These are phyloP conservation scores for Piliocolobus tephrosceles DNA, from an alignment of 2,113 vertebrate species.

Conservation along the genomic window DNA sequence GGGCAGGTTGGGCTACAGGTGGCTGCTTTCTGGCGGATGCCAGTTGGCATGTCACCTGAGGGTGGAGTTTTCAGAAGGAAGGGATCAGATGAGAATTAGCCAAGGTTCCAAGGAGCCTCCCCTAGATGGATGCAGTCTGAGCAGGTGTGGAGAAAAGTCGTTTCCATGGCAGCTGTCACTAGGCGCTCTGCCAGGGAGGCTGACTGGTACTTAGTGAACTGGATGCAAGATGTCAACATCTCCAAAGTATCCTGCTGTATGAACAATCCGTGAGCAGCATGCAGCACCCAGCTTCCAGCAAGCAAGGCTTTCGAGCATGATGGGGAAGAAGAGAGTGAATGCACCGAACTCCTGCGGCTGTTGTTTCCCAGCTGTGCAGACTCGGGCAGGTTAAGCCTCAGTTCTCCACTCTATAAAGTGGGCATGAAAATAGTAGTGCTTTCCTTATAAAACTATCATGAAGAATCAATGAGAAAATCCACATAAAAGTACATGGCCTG, in stretches of 20 bases:
- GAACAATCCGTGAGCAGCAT: not conserved
- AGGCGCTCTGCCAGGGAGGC: not conserved
- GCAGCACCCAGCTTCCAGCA: not conserved
- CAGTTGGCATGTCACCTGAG: not conserved
- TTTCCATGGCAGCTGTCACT: constrained; percentile 39
- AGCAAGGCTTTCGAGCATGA: not conserved
- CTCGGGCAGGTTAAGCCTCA: not conserved
- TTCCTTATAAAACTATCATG: not conserved
- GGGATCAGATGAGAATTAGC: not conserved
- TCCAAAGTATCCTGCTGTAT: not conserved
- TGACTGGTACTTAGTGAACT: not conserved
- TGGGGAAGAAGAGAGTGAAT: rapidly evolving
- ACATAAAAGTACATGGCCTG: not conserved
- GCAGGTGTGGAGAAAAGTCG: constrained; percentile 29
- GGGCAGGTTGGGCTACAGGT: not conserved
- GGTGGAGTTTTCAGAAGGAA: not conserved
- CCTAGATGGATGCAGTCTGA: not conserved
- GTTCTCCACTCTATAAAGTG: not conserved
- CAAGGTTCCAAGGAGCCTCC: not conserved
- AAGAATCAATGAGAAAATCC: not conserved
- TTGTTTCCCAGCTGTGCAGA: not conserved
- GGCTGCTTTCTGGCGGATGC: not conserved
- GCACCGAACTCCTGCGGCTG: not conserved
- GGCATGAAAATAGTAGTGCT: not conserved
- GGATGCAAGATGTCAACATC: not conserved